A percentile compares a stretch with the other conserved stretches of the same genome.
phyloP scores from a whole-genome alignment of 2,797 vertebrate genomes.

The Alcedo quadribrachys region DNA sequence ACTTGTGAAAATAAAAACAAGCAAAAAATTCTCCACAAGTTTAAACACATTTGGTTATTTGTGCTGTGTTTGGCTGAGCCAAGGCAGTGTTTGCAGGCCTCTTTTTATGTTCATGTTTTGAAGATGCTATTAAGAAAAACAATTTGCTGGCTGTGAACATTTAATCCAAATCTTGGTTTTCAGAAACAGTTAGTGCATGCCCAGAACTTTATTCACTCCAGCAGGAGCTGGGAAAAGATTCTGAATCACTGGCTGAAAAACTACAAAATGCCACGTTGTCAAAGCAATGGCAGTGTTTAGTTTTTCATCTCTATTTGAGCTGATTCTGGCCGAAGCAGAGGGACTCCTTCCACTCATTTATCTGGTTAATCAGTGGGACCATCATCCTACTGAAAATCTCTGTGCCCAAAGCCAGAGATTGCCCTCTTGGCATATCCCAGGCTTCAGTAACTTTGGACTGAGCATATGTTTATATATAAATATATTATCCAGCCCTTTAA shows the following conservation, averaged over 20 bases:
- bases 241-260: neutral
- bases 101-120: neutral
- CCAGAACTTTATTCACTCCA: neutral
- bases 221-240: neutral
- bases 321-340: neutral
- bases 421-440: neutral
- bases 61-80: neutral
- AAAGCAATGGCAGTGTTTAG: accelerated
- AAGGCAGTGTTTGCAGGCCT: neutral
- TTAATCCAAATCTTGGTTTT: neutral
- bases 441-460: neutral
- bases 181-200: neutral
- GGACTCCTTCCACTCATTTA: neutral
- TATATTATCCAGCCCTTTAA: neutral
- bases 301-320: neutral
- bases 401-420: neutral
- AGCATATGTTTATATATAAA: neutral
- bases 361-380: neutral
- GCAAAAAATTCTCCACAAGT: neutral
- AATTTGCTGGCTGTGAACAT: neutral
- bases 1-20: neutral
- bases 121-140: neutral
- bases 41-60: neutral
- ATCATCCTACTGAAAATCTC: neutral
- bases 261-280: accelerated